These are phyloP conservation scores for Pyralis farinalis DNA, from an alignment of 2,888 invertebrate species.

Conservation along the genomic window DNA sequence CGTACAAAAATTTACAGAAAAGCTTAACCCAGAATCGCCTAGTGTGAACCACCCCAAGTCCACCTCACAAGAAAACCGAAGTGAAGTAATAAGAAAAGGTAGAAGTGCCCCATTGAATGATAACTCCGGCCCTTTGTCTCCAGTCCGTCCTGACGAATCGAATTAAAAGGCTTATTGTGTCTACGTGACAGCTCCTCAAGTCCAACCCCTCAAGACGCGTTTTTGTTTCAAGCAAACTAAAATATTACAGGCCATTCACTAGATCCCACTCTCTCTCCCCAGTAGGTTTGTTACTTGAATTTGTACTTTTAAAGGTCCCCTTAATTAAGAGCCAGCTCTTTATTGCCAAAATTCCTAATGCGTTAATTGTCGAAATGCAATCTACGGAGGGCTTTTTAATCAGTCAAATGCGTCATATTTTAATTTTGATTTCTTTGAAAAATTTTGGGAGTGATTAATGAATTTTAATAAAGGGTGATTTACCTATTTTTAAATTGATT, in stretches of 20 bases:
- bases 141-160: slow-evolving; percentile 79
- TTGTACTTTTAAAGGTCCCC: slow-evolving; percentile 79
- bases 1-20: too few relatives aligned
- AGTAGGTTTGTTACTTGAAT: slow-evolving; percentile 71
- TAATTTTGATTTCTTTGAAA: slow-evolving; percentile 54
- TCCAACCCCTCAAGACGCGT: slow-evolving; percentile 47
- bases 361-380: slow-evolving; percentile 81
- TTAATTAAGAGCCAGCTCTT: slow-evolving; percentile 78
- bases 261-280: slow-evolving; percentile 49
- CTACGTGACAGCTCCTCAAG: slow-evolving; percentile 72
- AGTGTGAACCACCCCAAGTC: slow-evolving; percentile 39
- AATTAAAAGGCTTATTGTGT: slow-evolving; percentile 82
- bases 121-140: slow-evolving; percentile 77
- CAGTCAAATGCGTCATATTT: slow-evolving; percentile 71
- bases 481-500: not conserved
- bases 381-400: slow-evolving; percentile 72
- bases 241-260: slow-evolving; percentile 79
- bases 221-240: slow-evolving; percentile 80
- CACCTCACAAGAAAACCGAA: slow-evolving; percentile 68
- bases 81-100: slow-evolving; percentile 79
- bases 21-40: slow-evolving; percentile 15
- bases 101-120: slow-evolving; percentile 81
- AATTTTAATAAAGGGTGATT: slow-evolving; percentile 41
- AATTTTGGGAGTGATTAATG: slow-evolving; percentile 47
- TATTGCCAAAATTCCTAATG: slow-evolving; percentile 76